Percentiles rank a stretch among this genome's conserved stretches.
These are phyloP conservation scores for Aethina tumida DNA, from an alignment of 1,140 invertebrate genomes.

Conservation along the genomic window DNA sequence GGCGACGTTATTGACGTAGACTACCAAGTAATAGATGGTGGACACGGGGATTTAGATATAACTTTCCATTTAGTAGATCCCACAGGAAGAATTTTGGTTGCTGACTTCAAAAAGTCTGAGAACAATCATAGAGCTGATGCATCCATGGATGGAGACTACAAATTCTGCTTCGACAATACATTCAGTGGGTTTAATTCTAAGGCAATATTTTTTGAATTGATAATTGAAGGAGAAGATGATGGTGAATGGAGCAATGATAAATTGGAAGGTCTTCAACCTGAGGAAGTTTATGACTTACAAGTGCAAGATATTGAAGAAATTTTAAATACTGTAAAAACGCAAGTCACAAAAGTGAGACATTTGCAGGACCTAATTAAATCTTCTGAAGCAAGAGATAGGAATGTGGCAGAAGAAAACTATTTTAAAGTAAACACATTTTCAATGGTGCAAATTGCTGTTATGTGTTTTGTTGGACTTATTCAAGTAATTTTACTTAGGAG, in stretches of 20 bases:
- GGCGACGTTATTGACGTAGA: conserved; percentile 60
- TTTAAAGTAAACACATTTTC: conserved; percentile 65
- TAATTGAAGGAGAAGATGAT: conserved; percentile 51
- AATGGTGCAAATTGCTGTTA: conserved; percentile 54
- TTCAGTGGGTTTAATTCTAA: conserved; percentile 70
- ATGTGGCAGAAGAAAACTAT: conserved; percentile 67
- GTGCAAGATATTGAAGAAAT: conserved; percentile 51
- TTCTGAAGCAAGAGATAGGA: conserved; percentile 66
- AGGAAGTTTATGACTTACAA: conserved; percentile 40
- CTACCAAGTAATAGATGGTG: conserved; percentile 70
- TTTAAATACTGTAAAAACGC: conserved; percentile 46
- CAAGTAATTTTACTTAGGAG: conserved; percentile 58
- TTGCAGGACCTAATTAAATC: conserved; percentile 63
- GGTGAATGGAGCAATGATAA: conserved; percentile 43
- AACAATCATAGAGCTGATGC: conserved; percentile 51
- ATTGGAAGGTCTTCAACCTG: conserved; percentile 38
- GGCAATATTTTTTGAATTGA: conserved; percentile 72
- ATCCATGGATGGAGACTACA: conserved; percentile 55
- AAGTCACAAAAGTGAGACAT: conserved; percentile 53
- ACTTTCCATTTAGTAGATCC: conserved; percentile 58
- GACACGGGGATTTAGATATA: conserved; percentile 68
- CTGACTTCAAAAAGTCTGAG: conserved; percentile 61
- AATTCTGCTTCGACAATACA: conserved; percentile 75
- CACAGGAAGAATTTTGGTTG: conserved; percentile 48
- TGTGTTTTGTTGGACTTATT: conserved; percentile 57